Evolutionary conservation across 1,140 invertebrate species (phyloP), one percentile per base, ranked within the genome.

Genomic region (Papilio polytes): DNA sequence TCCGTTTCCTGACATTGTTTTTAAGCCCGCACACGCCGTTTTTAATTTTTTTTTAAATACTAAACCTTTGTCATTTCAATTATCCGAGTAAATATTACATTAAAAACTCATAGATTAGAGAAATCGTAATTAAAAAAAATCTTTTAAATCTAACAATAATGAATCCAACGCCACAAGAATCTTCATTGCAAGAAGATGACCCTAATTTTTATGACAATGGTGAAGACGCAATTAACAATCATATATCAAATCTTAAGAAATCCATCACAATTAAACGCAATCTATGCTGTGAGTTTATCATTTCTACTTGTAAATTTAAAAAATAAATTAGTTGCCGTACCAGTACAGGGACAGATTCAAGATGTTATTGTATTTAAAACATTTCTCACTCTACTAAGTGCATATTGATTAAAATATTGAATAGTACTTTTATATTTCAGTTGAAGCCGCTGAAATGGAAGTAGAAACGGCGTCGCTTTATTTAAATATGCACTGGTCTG

Each of bases 391-490:
- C 7, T 41, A 41, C 36, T 8, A 36, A 36, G 36, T 41, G 36
- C 36, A 41, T 41, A 7, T 8, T 48, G 12, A 48, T 48, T 48
- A 48, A 48, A 53, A 53, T 7, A 53, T n/a, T 53, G 51, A 18
- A 18, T 53, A 53, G 22, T 22, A 31, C 22, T 1, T 59, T 26
- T 31, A 10, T 73, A 15, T 63, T 87, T 73, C 78, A 92, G 92
- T 93, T 53, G 74, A 78, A 53, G 92, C 88, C 44, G 89, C 89
- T 20, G 90, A 93, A 84, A 86, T 92, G 80, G 92, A 92, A 85
- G 88, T 92, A 4, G 90, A 93, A 85, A 89, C 83, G 9, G 90
- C 91, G n/a, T 88, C 87, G 9, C 72, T 91, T 41, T 90, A 89
- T 81, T 90, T 90, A 53, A 85, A 87, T 6, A 86, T 90, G 41